phyloP scores from a whole-genome alignment of 1,140 invertebrate genomes.

The Anoplolepis gracilipes region DNA sequence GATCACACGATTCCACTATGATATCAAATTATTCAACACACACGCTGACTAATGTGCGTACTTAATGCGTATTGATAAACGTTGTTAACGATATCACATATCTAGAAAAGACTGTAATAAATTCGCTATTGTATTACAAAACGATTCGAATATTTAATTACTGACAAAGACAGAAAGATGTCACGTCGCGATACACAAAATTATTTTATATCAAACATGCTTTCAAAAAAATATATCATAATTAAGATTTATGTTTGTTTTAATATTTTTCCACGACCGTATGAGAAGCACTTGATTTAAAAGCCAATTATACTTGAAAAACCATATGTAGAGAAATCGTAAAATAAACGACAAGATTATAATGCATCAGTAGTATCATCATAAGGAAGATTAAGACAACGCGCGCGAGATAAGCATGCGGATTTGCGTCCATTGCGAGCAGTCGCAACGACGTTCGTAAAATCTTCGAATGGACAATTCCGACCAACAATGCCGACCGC shows the following conservation, averaged over 20 bases:
- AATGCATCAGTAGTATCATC: background rate
- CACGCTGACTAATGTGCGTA: constrained; percentile 35
- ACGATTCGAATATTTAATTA: background rate
- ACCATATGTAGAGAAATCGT: background rate
- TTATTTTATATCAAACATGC: background rate
- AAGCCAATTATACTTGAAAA: background rate
- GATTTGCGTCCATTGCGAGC: background rate
- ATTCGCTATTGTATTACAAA: background rate
- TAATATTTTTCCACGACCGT: background rate
- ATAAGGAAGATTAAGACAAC: background rate
- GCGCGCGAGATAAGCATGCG: background rate
- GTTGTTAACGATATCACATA: constrained; percentile 13
- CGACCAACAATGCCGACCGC: background rate
- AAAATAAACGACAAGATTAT: background rate
- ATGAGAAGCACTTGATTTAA: constrained; percentile 19
- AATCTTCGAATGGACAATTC: background rate
- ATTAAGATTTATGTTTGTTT: background rate
- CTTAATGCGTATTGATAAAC: constrained; percentile 56
- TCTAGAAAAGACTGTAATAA: background rate
- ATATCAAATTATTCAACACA: constrained; percentile 14
- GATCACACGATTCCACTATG: background rate
- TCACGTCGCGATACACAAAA: background rate
- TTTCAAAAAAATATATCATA: background rate
- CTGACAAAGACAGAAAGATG: too few species aligned
- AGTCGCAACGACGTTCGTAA: background rate